Base-by-base conservation (phyloP, 2,888 invertebrate genomes). In the Octodonta nipae region DNA sequence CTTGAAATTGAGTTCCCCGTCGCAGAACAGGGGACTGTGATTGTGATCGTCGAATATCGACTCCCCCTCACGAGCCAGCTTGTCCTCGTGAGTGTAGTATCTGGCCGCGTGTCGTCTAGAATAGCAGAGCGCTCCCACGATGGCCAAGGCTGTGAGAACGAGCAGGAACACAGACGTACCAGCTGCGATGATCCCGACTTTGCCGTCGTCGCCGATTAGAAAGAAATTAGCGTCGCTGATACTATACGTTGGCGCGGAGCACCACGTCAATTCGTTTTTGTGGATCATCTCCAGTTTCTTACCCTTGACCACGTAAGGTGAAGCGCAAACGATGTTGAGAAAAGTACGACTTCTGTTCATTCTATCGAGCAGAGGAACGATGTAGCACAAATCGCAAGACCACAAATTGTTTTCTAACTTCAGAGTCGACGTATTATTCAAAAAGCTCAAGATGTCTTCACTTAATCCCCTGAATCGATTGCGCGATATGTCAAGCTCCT, bases 51-150 rank as follows among this genome's bases (percentile, higher is more conserved):
- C 65, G 42, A 63, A 62, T 32, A 66, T 62, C 25, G 61, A 55
- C 33, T 64, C 64, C n/a, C 58, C 52, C 38, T 62, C 62, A 22
- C 50, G 51, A 3, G 52, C 47, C 26, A 61, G 40, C 41, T 76
- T 75, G 54, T 80, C 82, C 58, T 84, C 84, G 52, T 82, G 74
- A 6, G 84, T 85, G 56, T 84, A 84, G 60, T 85, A 85, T 37
- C 75, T 77, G 2, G 81, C 82, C 1, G 80, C 75, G 43, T 78
- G 76, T 31, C 78, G 73, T 29, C 75, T 69, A 37, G 78, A 73
- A 51, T 78, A 80, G 44, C 73, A 70, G 28, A 78, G 55, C 1
- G 71, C 71, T 1, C 67, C 60, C 10, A 67, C 51, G 6, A 68
- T 56, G 2, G 62, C 58, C 3, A 58, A 35, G 3, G 58, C 56